phyloP scores from a whole-genome alignment of 2,113 vertebrate species.

The Cynopterus brachyotis region DNA sequence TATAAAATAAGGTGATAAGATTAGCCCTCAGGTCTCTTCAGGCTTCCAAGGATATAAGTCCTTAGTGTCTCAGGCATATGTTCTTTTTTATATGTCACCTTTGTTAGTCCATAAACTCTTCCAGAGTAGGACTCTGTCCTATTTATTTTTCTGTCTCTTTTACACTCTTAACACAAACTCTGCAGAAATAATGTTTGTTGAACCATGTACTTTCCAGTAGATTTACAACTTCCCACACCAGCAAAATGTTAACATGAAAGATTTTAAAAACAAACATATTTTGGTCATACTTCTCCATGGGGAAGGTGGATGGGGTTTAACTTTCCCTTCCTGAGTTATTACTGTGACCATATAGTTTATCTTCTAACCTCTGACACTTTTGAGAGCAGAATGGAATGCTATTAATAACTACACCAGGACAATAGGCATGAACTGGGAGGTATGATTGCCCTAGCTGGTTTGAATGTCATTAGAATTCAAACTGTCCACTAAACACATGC shows the following conservation, averaged over 20 bases:
- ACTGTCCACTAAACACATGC: background rate
- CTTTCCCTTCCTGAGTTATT: slow-evolving; percentile 19
- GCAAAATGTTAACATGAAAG: slow-evolving; percentile 47
- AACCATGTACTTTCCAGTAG: slow-evolving; percentile 9
- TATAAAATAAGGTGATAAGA: background rate
- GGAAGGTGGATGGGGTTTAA: background rate
- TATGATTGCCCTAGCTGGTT: background rate
- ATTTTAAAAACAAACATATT: slow-evolving; percentile 51
- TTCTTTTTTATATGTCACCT: background rate
- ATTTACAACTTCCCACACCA: slow-evolving; percentile 13
- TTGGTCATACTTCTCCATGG: slow-evolving; percentile 17
- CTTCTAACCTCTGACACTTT: slow-evolving; percentile 19
- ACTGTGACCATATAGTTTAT: background rate
- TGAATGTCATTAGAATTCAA: background rate
- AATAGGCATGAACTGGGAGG: background rate
- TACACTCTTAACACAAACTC: background rate
- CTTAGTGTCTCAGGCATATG: background rate
- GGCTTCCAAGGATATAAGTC: background rate
- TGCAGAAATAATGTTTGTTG: background rate
- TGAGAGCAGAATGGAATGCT: background rate
- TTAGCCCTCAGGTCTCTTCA: background rate
- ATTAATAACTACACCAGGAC: background rate
- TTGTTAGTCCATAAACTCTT: background rate
- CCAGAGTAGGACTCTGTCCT: background rate
- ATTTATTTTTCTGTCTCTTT: background rate